Conservation (phyloP, 2,797 vertebrate species). For the Chrysolophus pictus region DNA sequence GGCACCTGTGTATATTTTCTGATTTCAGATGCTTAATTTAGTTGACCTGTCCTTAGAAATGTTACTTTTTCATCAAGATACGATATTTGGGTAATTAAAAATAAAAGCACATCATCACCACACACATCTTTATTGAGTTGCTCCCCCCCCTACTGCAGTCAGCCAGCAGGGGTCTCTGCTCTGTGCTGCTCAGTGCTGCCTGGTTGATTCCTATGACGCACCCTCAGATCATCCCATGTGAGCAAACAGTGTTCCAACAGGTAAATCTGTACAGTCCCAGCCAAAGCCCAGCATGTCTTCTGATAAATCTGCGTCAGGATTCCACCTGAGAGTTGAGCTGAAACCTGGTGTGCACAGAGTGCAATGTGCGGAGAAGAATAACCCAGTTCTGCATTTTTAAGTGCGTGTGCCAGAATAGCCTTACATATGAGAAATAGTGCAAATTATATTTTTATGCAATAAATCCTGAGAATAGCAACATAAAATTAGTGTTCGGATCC, state of each 20-base stretch:
- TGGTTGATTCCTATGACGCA: not conserved
- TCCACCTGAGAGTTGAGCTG: not conserved
- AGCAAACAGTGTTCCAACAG: not conserved
- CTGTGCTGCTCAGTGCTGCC: not conserved
- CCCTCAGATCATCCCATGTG: not conserved
- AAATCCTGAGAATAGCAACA: not conserved
- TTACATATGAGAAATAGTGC: not conserved
- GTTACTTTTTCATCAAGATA: not conserved
- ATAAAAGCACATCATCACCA: not conserved
- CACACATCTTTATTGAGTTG: not conserved
- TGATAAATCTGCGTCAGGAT: not conserved
- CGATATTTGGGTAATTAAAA: not conserved
- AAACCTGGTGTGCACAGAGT: not conserved
- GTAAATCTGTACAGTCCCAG: not conserved
- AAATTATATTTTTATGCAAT: not conserved
- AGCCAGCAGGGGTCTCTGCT: rapidly evolving
- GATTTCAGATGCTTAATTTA: not conserved
- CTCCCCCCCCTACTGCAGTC: not conserved
- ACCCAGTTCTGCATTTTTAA: not conserved
- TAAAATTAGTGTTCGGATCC: not conserved
- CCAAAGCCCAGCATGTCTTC: not conserved
- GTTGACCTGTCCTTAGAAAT: not conserved
- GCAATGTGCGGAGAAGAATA: not conserved
- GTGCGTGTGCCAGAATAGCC: not conserved
- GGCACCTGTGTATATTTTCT: not conserved